Evolutionary conservation across 2,888 invertebrate genomes (phyloP), one percentile per base, ranked within the genome.

Genomic region (Sinotaia quadrata): DNA sequence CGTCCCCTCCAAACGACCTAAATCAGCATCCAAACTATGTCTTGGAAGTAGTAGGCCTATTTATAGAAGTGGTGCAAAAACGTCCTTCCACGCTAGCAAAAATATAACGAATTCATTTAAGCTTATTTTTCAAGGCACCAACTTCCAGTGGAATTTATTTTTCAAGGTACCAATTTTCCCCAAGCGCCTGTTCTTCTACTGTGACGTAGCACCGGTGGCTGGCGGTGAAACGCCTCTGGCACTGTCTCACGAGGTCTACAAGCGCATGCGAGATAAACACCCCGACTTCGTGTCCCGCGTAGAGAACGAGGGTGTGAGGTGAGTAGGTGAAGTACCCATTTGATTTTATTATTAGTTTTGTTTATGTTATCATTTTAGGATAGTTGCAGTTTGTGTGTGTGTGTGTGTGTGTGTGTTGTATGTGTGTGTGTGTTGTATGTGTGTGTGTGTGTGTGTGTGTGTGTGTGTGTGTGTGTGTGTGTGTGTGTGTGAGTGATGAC

Each of bases 191-290:
- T 81, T 79, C 72, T 83, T 83, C 69, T 79, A 77, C 65, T 83
- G 83, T 66, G 79, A 81, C 31, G 61, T 73, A 18, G 69, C 68
- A 51, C 78, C 83, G 21, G 27, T 59, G 34, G 56, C 67, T 24
- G 82, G 82, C 7, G 83, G 83, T n/a, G 76, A 80, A 59, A 83
- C 83, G 1, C 81, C 83, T 2, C 65, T 83, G 7, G 78, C 77
- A 4, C 60, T 76, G 33, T 82, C 83, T 8, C 76, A 80, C 67
- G 54, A 72, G 21, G 74, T 80, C 36, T 80, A 82, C 69, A 57
- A 72, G 27, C 41, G 54, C 12, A 78, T 83, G 75, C 47, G 65
- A 8, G 57, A 70, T 44, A 51, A 59, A 27, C 69, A 77, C 12
- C 75, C 76, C 4, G 63, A 67, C 8, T 81, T 82, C 62, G 79